phyloP scores from a whole-genome alignment of 2,888 invertebrate genomes.

The Zaprionus lineosus region DNA sequence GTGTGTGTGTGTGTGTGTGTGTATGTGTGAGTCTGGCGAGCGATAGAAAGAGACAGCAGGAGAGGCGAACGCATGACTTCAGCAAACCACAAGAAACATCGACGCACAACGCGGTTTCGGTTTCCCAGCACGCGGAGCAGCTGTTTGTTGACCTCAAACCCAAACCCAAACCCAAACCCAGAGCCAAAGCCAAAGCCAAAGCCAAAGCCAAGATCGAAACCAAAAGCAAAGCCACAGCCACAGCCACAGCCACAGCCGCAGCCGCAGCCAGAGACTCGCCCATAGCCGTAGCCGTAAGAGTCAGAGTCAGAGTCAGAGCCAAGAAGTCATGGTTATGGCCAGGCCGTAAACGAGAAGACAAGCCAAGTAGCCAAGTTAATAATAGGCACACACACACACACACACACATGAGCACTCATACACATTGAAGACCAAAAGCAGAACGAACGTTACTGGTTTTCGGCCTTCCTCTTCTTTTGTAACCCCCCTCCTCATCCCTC shows the following conservation, averaged over 20 bases:
- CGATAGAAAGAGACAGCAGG: no score
- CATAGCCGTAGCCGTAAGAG: no score
- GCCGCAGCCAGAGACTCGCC: no score
- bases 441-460: conserved; percentile 69
- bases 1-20: conserved; percentile 31
- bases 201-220: no score
- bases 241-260: conserved; percentile 4
- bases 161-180: conserved; percentile 42
- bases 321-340: conserved; percentile 81
- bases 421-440: conserved; percentile 41
- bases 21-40: conserved; percentile 8
- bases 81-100: conserved; percentile 62
- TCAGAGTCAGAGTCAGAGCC: conserved; percentile 9
- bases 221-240: conserved; percentile 44
- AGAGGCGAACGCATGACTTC: conserved; percentile 70
- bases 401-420: conserved; percentile 12
- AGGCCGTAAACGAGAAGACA: conserved; percentile 58
- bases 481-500: background rate
- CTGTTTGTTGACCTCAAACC: conserved; percentile 83
- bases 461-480: background rate
- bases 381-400: conserved; percentile 48
- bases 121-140: conserved; percentile 71
- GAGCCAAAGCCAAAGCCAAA: conserved; percentile 23
- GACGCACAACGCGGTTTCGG: no score
- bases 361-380: conserved; percentile 75